These are phyloP conservation scores for Pseudomyrmex concolor DNA, from an alignment of 1,140 invertebrate species.

Conservation along the genomic window DNA sequence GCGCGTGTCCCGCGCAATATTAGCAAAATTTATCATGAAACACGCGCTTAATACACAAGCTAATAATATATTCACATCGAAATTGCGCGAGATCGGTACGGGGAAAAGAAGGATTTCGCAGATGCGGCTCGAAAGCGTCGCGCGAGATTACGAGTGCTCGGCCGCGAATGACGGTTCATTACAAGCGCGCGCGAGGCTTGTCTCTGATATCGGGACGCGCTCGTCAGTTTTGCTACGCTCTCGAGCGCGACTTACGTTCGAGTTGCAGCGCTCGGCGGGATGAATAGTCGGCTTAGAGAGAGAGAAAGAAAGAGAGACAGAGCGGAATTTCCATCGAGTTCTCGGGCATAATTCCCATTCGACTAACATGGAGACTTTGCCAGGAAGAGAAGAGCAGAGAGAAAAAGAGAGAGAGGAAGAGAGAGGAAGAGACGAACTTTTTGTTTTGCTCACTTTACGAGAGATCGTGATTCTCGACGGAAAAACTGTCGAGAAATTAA, in stretches of 20 bases:
- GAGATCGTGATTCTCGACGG: slow-evolving; percentile 12
- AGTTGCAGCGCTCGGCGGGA: slow-evolving; percentile 28
- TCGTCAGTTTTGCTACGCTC: slow-evolving; percentile 40
- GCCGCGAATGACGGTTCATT: slow-evolving; percentile 29
- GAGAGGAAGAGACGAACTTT: not conserved
- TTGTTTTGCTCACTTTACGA: not conserved
- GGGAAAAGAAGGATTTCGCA: not conserved
- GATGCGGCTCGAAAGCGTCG: slow-evolving; percentile 9
- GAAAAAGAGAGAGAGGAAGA: slow-evolving; percentile 3
- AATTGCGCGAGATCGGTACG: not conserved
- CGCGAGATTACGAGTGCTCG: slow-evolving; percentile 21
- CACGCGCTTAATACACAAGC: slow-evolving; percentile 39
- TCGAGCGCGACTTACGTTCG: slow-evolving; percentile 27
- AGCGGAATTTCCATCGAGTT: slow-evolving; percentile 46
- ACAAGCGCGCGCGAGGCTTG: slow-evolving; percentile 3
- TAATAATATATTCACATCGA: slow-evolving; percentile 19
- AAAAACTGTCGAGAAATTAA: slow-evolving; percentile 2
- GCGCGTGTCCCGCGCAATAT: slow-evolving; percentile 30
- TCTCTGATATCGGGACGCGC: slow-evolving; percentile 18
- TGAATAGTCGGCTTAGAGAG: slow-evolving; percentile 42
- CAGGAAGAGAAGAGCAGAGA: not conserved
- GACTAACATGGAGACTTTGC: slow-evolving; percentile 29
- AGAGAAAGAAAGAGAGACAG: too few relatives aligned
- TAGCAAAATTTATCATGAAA: slow-evolving; percentile 35
- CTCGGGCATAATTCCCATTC: slow-evolving; percentile 37